Evolutionary conservation across 2,113 vertebrate genomes (phyloP).

Genomic region (Anarhynchus alexandrinus): DNA sequence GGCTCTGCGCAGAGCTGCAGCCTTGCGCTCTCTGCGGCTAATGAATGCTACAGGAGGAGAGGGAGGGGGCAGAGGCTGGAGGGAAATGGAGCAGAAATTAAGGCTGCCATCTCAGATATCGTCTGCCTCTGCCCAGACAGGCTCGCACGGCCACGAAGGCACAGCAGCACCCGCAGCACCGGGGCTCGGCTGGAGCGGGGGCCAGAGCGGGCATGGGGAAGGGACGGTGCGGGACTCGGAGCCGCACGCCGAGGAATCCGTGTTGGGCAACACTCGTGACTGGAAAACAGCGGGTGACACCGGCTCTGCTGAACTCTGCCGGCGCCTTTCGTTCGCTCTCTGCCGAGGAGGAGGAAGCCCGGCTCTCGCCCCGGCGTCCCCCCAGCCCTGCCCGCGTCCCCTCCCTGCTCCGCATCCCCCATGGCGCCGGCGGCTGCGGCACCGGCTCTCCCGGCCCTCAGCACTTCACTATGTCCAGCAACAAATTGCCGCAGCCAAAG

Average conservation of each 20-base stretch:
- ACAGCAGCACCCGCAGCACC: not conserved
- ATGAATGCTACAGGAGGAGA: not conserved
- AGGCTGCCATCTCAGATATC: not conserved
- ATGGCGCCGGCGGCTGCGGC: fast-evolving
- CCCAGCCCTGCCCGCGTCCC: fast-evolving
- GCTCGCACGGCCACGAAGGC: not conserved
- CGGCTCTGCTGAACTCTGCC: not conserved
- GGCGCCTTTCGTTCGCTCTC: not conserved
- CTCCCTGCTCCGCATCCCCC: not conserved
- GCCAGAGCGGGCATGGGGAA: fast-evolving
- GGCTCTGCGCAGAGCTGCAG: not conserved
- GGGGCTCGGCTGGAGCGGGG: not conserved
- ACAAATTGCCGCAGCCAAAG: not conserved
- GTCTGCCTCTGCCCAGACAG: not conserved
- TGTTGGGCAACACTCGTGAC: fast-evolving
- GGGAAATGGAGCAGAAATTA: conserved; percentile 28
- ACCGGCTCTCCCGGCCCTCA: not conserved
- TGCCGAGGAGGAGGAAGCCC: not conserved
- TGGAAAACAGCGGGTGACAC: fast-evolving
- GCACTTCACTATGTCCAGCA: too few relatives aligned
- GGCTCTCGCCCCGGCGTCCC: not conserved
- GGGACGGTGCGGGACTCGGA: not conserved
- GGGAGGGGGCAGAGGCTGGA: conserved; percentile 17
- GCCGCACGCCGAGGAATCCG: fast-evolving
- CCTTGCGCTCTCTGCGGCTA: not conserved